Percentiles rank a stretch among this genome's conserved stretches.
Evolutionary conservation across 1,140 invertebrate genomes (phyloP).

Genomic region (Neuroterus valhalla): DNA sequence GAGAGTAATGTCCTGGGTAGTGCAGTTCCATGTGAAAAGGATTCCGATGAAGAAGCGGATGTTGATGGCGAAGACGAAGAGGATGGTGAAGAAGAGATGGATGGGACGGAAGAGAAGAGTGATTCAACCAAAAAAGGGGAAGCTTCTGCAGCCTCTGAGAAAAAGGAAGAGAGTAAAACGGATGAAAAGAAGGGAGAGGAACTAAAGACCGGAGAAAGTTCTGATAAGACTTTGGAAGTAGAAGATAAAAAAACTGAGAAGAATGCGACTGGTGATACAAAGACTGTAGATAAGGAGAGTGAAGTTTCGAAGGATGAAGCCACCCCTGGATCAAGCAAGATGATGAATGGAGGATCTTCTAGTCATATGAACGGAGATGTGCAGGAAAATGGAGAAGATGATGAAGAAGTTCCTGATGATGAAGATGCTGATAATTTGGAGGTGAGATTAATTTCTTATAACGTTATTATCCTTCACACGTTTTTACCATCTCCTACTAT

Average conservation of each 20-base stretch:
- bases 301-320: constrained; percentile 50
- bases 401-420: constrained; percentile 67
- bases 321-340: constrained; percentile 41
- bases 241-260: constrained; percentile 20
- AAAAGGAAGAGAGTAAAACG: constrained; percentile 20
- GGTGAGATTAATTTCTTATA: constrained; percentile 64
- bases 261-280: constrained; percentile 57
- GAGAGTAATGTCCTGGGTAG: constrained; percentile 88
- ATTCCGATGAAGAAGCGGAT: constrained; percentile 74
- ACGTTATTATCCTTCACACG: background rate
- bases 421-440: constrained; percentile 75
- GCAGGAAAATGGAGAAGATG: constrained; percentile 61
- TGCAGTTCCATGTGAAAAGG: constrained; percentile 79
- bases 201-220: constrained; percentile 14
- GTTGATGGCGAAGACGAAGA: constrained; percentile 76
- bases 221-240: constrained; percentile 33
- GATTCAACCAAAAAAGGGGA: constrained; percentile 58
- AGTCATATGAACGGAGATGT: constrained; percentile 37
- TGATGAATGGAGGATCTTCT: constrained; percentile 48
- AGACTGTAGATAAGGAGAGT: constrained; percentile 60
- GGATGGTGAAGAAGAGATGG: constrained; percentile 66
- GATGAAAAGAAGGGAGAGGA: constrained; percentile 5
- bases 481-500: too few relatives aligned
- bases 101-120: constrained; percentile 64
- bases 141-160: background rate